Base-by-base conservation (phyloP, 2,113 vertebrate genomes). In the Turdus rufiventris region DNA sequence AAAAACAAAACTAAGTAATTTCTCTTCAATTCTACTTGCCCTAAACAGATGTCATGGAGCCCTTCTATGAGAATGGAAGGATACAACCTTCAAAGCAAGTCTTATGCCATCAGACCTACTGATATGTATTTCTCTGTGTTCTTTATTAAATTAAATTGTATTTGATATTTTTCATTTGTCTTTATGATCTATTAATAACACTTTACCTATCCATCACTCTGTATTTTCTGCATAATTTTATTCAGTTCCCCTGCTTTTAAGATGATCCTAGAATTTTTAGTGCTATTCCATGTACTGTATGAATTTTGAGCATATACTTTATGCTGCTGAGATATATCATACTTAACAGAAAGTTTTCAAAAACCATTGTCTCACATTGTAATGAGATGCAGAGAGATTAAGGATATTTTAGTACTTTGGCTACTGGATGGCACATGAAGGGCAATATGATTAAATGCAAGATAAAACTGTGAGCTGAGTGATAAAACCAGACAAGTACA, bases 401-500 rank as follows among this genome's bases (percentile, higher is more conserved):
- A 93, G 79, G 56, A 67, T 93, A 91, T 93, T 94, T 96, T 89
- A 94, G 93, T 89, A 57, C 87, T 91, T 92, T 84, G 91, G 91
- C 68, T 94, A 89, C 75, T 95, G 91, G 73, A 89, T 96, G 93
- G 89, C 94, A 96, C 79, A 91, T 95, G 95, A 96, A 96, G 94
- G 94, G 71, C 91, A 95, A 84, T 81, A 81, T 94, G 94, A 97
- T 96, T 93, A 94, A 96, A 89, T 89, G 70, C 74, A 77, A 94
- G 91, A 95, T 94, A 94, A 93, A 96, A 94, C 84, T 89, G 84
- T 96, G 94, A 96, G 63, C 85, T 63, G 93, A 94, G 89, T 88
- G 85, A 96, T 95, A 95, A 95, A 95, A 84, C 40, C 53, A 94
- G 95, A 83, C 78, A 91, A 90, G 78, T 84, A 93, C 65, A 95